Evolutionary conservation across 2,113 vertebrate species (phyloP).

Genomic region (Pollimyrus isidori): DNA sequence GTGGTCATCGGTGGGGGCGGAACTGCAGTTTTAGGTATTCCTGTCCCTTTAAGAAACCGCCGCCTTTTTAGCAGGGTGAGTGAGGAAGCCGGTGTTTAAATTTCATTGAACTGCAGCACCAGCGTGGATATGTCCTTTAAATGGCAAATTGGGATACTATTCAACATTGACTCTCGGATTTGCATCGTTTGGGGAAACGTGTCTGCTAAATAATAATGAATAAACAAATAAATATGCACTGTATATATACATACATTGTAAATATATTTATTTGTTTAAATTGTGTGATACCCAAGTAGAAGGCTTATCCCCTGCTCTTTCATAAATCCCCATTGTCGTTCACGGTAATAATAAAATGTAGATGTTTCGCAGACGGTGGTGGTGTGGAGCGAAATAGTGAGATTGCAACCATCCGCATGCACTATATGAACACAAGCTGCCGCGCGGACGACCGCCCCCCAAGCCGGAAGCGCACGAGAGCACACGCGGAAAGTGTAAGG

Average conservation of each 20-base stretch:
- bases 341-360: background rate
- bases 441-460: too few species aligned
- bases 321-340: background rate
- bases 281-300: background rate
- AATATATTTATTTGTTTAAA: background rate
- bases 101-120: background rate
- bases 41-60: background rate
- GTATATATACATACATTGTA: too few species aligned
- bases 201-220: background rate
- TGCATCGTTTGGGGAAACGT: background rate
- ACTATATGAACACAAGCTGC: too few species aligned
- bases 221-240: background rate
- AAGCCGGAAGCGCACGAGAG: too few species aligned
- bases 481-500: too few species aligned
- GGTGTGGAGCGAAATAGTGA: background rate
- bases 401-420: too few species aligned
- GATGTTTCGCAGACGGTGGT: background rate
- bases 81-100: background rate
- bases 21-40: background rate
- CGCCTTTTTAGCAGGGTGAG: background rate
- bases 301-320: background rate
- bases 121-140: background rate
- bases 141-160: background rate
- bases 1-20: background rate
- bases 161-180: background rate